Conservation (phyloP, 2,888 invertebrate species). For the Athetis lepigone region DNA sequence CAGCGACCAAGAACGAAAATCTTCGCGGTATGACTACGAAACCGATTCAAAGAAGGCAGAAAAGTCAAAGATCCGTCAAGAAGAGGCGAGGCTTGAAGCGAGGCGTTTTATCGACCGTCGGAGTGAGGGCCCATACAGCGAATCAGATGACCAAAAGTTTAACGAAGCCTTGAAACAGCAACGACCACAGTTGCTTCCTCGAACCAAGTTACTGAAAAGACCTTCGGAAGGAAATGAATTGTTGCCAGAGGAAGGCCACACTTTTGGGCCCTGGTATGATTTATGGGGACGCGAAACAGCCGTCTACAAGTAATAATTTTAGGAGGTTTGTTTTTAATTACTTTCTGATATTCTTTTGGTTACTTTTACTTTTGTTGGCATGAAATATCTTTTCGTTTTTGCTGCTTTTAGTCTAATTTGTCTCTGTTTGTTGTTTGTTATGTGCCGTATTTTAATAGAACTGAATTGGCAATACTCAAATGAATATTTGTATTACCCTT, state of each 20-base stretch:
- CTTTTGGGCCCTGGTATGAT: slow-evolving; percentile 97
- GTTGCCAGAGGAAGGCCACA: slow-evolving; percentile 92
- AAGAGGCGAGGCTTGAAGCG: slow-evolving; percentile 86
- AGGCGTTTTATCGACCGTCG: slow-evolving; percentile 83
- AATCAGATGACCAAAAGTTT: slow-evolving; percentile 90
- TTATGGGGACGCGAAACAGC: slow-evolving; percentile 95
- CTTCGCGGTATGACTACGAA: slow-evolving; percentile 87
- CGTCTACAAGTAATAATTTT: slow-evolving; percentile 87
- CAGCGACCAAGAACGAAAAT: slow-evolving; percentile 83
- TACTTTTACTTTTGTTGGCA: slow-evolving; percentile 40
- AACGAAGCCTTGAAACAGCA: slow-evolving; percentile 88
- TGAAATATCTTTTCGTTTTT: slow-evolving; percentile 48
- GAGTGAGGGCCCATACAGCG: slow-evolving; percentile 86
- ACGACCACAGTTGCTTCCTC: slow-evolving; percentile 91
- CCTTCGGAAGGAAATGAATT: slow-evolving; percentile 86
- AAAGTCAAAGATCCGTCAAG: slow-evolving; percentile 87
- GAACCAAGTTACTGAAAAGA: slow-evolving; percentile 93
- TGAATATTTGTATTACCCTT: not conserved
- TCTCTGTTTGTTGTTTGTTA: slow-evolving; percentile 19
- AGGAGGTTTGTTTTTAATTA: slow-evolving; percentile 73
- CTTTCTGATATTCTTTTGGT: slow-evolving; percentile 55
- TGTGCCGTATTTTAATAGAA: slow-evolving; percentile 20
- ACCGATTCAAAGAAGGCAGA: slow-evolving; percentile 90
- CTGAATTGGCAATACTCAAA: slow-evolving; percentile 3
- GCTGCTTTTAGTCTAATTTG: slow-evolving; percentile 45